A percentile compares a stretch with the other conserved stretches of the same genome.
Conservation (phyloP, 2,888 invertebrate species). For the Cosmopolites sordidus region DNA sequence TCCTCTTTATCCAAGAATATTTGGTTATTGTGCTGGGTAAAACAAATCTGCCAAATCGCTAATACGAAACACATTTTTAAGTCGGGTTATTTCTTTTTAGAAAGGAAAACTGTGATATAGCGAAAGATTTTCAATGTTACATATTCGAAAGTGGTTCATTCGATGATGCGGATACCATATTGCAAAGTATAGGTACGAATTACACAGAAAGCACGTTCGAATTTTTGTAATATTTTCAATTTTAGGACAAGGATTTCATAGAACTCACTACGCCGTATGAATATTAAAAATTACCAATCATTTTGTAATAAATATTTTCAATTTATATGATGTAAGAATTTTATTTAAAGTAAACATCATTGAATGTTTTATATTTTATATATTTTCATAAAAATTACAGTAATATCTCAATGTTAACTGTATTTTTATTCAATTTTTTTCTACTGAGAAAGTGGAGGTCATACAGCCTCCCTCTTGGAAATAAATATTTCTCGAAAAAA, state of each 20-base stretch:
- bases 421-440: no score
- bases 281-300: no score
- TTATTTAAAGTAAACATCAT: no score
- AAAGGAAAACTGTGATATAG: constrained; percentile 49
- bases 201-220: background rate
- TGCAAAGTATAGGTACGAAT: constrained; percentile 49
- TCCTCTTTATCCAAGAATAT: constrained; percentile 52
- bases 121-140: constrained; percentile 50
- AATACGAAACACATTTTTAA: background rate
- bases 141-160: constrained; percentile 48
- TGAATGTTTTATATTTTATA: no score
- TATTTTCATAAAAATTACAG: no score
- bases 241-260: constrained; percentile 52
- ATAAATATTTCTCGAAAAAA: no score
- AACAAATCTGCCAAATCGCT: no score
- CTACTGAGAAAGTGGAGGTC: no score
- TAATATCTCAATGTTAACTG: no score
- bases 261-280: constrained; percentile 53
- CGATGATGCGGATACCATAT: constrained; percentile 48
- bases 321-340: no score
- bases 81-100: constrained; percentile 35
- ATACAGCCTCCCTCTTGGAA: no score
- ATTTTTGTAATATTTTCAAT: constrained; percentile 1
- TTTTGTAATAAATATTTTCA: no score
- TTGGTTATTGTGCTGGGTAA: constrained; percentile 62